A percentile compares a stretch with the other conserved stretches of the same genome.
phyloP scores from a whole-genome alignment of 1,140 invertebrate species.

The Megathymus violae region DNA sequence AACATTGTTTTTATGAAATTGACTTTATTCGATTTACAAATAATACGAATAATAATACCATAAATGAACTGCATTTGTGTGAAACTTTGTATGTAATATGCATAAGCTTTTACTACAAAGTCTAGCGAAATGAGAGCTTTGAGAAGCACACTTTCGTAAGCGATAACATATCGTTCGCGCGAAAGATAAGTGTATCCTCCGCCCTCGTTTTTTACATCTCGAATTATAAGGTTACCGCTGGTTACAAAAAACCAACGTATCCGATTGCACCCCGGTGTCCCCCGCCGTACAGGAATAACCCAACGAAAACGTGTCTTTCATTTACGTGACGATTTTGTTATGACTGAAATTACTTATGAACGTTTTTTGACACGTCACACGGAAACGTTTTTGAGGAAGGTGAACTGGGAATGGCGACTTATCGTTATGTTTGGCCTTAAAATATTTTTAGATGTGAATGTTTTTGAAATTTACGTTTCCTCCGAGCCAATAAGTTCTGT shows the following conservation, averaged over 20 bases:
- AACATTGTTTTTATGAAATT: too few species aligned
- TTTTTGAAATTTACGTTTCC: too few species aligned
- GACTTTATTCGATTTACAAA: too few species aligned
- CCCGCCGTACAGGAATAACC: constrained; percentile 56
- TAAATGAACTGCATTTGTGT: too few species aligned
- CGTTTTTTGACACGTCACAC: constrained; percentile 36
- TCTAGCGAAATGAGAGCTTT: constrained; percentile 52
- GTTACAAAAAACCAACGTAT: constrained; percentile 57
- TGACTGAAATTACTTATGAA: constrained; percentile 72
- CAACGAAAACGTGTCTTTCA: constrained; percentile 69
- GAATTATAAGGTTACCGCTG: constrained; percentile 57
- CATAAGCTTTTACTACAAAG: too few species aligned
- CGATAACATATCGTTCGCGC: constrained; percentile 72
- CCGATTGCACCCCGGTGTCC: constrained; percentile 49
- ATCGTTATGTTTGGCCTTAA: not conserved
- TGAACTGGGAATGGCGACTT: not conserved
- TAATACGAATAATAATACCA: too few species aligned
- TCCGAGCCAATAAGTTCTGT: too few species aligned
- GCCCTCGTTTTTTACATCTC: constrained; percentile 59
- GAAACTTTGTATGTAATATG: too few species aligned
- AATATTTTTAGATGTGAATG: not conserved
- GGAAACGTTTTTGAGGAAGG: constrained; percentile 29
- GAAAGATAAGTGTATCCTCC: constrained; percentile 72
- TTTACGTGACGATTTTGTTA: constrained; percentile 81
- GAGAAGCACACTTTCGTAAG: constrained; percentile 48